Conservation (phyloP, 1,140 invertebrate species). For the Vollenhovia emeryi region DNA sequence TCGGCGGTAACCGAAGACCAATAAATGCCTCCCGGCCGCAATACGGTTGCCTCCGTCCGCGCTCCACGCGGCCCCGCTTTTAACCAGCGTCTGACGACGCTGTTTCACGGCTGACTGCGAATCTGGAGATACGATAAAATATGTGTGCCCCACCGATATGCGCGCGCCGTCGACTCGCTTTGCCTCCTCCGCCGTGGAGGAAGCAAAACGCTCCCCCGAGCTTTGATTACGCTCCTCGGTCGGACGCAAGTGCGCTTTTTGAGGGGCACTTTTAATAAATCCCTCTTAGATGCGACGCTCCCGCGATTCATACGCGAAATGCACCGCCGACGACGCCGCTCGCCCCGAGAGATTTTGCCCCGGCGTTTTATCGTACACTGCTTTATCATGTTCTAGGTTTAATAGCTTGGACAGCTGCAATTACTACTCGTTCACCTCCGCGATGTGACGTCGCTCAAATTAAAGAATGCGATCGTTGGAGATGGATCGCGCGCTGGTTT, state of each 20-base stretch:
- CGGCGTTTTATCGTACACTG: background rate
- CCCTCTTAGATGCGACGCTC: background rate
- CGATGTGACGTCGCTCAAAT: background rate
- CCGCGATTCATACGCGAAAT: conserved; percentile 17
- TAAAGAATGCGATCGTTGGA: background rate
- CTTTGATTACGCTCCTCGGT: conserved; percentile 40
- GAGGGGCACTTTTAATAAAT: conserved; percentile 51
- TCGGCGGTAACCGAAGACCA: conserved; percentile 13
- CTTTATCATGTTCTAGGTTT: background rate
- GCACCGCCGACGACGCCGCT: background rate
- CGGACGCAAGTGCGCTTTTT: conserved; percentile 52
- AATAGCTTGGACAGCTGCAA: background rate
- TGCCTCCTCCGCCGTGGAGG: background rate
- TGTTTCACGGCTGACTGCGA: conserved; percentile 21
- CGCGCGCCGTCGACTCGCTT: conserved; percentile 11
- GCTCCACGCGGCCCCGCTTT: background rate
- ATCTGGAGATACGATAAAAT: conserved; percentile 1
- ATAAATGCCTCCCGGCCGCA: conserved; percentile 13
- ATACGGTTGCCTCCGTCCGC: background rate
- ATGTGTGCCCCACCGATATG: conserved; percentile 2
- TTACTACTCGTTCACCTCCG: background rate
- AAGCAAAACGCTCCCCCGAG: conserved; percentile 17
- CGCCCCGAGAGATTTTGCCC: background rate
- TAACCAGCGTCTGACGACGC: conserved; percentile 18
- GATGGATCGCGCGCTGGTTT: background rate